Percentiles rank a stretch among this genome's conserved stretches.
These are phyloP conservation scores for Urosaurus nigricauda DNA, from an alignment of 2,797 vertebrate species.

Conservation along the genomic window DNA sequence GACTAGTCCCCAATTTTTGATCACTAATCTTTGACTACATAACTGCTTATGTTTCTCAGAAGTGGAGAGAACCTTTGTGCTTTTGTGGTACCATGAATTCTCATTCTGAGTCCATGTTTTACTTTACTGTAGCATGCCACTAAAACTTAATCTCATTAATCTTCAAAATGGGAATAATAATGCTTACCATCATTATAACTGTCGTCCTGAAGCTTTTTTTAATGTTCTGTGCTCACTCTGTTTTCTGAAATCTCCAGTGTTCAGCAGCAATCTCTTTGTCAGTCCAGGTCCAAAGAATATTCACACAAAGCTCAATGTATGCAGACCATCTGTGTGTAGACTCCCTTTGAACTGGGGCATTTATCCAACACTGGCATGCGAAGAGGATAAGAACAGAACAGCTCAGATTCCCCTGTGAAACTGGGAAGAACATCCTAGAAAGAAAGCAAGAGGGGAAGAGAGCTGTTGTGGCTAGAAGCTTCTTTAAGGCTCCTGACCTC, in stretches of 20 bases:
- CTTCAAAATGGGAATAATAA: neutral
- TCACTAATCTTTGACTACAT: neutral
- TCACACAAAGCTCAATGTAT: neutral
- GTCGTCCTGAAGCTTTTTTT: neutral
- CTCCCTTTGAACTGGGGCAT: neutral
- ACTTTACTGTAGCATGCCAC: neutral
- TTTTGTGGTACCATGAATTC: conserved; percentile 7
- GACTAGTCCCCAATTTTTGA: neutral
- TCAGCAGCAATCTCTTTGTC: neutral
- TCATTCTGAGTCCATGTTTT: neutral
- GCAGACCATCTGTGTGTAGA: neutral
- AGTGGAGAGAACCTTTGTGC: neutral
- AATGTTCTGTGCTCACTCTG: neutral
- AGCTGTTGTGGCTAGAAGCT: neutral
- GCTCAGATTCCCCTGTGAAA: neutral
- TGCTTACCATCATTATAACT: neutral
- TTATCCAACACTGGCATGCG: neutral
- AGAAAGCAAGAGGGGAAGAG: neutral
- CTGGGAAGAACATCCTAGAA: neutral
- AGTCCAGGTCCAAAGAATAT: neutral
- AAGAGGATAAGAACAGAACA: neutral
- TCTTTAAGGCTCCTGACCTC: neutral
- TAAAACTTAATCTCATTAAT: too few species aligned
- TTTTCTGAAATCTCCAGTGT: neutral
- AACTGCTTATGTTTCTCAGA: neutral